Percentiles rank a stretch among this genome's conserved stretches.
Conservation (phyloP, 2,797 vertebrate genomes). For the Ctenosaura bakeri region DNA sequence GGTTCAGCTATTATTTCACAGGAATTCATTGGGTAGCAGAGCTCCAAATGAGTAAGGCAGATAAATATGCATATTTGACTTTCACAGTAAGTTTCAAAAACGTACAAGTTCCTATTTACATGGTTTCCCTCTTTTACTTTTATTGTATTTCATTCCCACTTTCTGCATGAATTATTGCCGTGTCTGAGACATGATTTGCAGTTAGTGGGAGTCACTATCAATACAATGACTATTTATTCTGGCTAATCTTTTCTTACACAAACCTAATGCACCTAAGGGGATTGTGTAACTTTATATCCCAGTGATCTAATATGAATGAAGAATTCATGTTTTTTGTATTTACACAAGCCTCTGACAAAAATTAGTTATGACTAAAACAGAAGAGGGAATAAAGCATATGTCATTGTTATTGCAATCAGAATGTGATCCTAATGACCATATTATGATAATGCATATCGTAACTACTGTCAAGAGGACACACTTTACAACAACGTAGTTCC, state of each 20-base stretch:
- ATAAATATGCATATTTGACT: constrained; percentile 65
- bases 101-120: constrained; percentile 26
- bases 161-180: constrained; percentile 61
- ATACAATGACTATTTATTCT: constrained; percentile 55
- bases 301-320: constrained; percentile 29
- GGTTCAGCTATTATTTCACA: constrained; percentile 59
- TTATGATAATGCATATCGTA: constrained; percentile 34
- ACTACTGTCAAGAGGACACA: constrained; percentile 32
- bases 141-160: constrained; percentile 61
- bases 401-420: constrained; percentile 16
- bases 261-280: constrained; percentile 46
- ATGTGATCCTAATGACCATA: constrained; percentile 45
- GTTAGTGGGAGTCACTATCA: constrained; percentile 60
- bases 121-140: constrained; percentile 52
- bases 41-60: constrained; percentile 47
- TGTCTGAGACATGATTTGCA: constrained; percentile 64
- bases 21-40: constrained; percentile 56
- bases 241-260: constrained; percentile 45
- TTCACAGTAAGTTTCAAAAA: constrained; percentile 66
- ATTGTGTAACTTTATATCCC: background rate
- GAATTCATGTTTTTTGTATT: constrained; percentile 29
- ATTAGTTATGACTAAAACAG: constrained; percentile 38
- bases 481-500: background rate
- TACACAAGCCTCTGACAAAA: constrained; percentile 34
- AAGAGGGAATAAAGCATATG: constrained; percentile 24